Evolutionary conservation across 2,113 vertebrate species (phyloP).

Genomic region (Corapipo altera): DNA sequence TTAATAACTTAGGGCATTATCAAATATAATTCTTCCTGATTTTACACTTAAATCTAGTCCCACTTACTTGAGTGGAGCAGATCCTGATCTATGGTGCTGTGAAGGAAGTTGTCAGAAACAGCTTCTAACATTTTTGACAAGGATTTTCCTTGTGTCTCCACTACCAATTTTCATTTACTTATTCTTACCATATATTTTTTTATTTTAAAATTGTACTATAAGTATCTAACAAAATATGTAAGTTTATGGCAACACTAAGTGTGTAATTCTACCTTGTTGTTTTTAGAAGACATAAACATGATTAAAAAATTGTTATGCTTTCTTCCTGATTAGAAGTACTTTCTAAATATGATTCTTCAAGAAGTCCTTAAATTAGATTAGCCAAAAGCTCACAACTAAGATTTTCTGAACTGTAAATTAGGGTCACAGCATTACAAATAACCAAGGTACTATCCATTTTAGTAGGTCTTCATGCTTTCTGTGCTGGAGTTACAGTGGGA

Average conservation of each 20-base stretch:
- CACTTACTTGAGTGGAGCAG: neutral
- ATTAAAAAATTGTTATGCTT: neutral
- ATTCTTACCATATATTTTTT: neutral
- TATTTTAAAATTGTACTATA: neutral
- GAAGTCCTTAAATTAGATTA: neutral
- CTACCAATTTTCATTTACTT: neutral
- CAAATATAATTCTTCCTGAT: slow-evolving; percentile 12
- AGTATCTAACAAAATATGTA: neutral
- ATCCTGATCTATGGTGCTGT: neutral
- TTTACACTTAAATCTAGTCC: neutral
- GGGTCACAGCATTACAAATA: neutral
- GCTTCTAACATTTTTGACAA: neutral
- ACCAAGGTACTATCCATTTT: neutral
- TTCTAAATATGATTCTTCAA: neutral
- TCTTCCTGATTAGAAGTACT: neutral
- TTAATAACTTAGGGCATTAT: neutral
- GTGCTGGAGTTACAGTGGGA: neutral
- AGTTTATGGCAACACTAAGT: neutral
- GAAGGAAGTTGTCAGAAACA: neutral
- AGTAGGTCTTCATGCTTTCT: neutral
- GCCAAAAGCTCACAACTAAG: neutral
- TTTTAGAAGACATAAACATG: neutral
- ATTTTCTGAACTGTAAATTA: neutral
- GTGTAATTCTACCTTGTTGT: neutral
- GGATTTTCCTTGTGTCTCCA: neutral